Base-by-base conservation (phyloP, 2,113 vertebrate genomes). In the Thymallus thymallus region DNA sequence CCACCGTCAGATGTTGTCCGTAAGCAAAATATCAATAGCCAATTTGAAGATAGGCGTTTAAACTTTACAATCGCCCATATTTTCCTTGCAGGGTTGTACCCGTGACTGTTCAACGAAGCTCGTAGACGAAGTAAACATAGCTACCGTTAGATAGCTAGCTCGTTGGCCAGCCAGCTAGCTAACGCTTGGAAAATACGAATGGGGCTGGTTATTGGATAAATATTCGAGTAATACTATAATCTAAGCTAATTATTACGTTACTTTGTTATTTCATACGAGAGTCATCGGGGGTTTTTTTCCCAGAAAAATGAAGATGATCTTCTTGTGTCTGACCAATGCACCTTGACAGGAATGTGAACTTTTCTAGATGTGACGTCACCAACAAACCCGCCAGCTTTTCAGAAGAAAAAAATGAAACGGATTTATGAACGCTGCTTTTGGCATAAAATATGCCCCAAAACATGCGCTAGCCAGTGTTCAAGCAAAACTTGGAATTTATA, bases 361-460 rank as follows among this genome's bases (percentile, higher is more conserved):
- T 87, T 87, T 84, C 85, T 69, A 30, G 22, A 29, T 56, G 32
- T 81, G 84, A 88, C 82, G 86, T 89, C 86, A 88, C 71, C 48
- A 71, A 67, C 9, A 69, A 71, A 69, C 7, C 20, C 14, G 13
- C 4, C 5, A 13, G 12, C 16, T 51, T 51, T 51, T 51, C 48
- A 18, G 29, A 64, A 64, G 6, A 64, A 22, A 64, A 45, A 68
- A 82, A 48, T 29, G 24, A 70, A 32, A 48, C 74, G 7, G 35
- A 10, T 41, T 41, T 41, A 41, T 41, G 10, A 10, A 41, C 2
- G 9, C 9, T n/a, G n/a, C n/a, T n/a, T n/a, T n/a, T n/a, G 9
- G 29, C 29, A 29, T 29, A 29, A 29, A 29, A 29, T 29, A 29
- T 29, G 29, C 29, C 29, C 29, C 29, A 29, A 29, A 29, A 29